A percentile compares a stretch with the other conserved stretches of the same genome.
Conservation (phyloP, 1,140 invertebrate species). For the Drosophila obscura region DNA sequence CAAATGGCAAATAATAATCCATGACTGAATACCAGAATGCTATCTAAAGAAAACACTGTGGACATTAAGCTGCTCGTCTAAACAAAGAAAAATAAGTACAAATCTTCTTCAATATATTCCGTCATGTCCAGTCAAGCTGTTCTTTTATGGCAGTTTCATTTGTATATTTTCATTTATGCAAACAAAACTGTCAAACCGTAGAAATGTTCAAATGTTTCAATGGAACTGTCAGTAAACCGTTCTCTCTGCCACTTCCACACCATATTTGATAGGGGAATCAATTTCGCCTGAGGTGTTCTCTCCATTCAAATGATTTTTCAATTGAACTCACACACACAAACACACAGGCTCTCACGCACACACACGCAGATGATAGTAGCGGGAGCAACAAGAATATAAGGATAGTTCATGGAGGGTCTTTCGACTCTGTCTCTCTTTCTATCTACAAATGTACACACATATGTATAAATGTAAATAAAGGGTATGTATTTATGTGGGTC, state of each 20-base stretch:
- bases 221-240: not conserved
- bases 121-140: constrained; percentile 31
- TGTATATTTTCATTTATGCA: constrained; percentile 18
- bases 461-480: too few species aligned
- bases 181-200: constrained; percentile 56
- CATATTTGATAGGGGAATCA: constrained; percentile 23
- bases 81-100: not conserved
- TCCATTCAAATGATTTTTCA: constrained; percentile 41
- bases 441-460: too few species aligned
- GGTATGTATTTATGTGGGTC: too few species aligned
- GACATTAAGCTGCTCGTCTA: too few species aligned
- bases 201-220: constrained; percentile 13
- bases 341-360: too few species aligned
- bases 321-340: constrained; percentile 30
- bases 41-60: too few species aligned
- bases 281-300: constrained; percentile 42
- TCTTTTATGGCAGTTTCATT: constrained; percentile 18
- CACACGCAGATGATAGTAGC: constrained; percentile 5
- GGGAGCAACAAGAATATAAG: too few species aligned
- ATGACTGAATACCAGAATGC: not conserved
- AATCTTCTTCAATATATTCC: too few species aligned
- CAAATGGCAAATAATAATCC: too few species aligned
- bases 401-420: too few species aligned
- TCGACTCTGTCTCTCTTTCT: too few species aligned
- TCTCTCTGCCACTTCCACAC: too few species aligned